phyloP scores from a whole-genome alignment of 23 tunicate species.

The Aplidium turbinatum region DNA sequence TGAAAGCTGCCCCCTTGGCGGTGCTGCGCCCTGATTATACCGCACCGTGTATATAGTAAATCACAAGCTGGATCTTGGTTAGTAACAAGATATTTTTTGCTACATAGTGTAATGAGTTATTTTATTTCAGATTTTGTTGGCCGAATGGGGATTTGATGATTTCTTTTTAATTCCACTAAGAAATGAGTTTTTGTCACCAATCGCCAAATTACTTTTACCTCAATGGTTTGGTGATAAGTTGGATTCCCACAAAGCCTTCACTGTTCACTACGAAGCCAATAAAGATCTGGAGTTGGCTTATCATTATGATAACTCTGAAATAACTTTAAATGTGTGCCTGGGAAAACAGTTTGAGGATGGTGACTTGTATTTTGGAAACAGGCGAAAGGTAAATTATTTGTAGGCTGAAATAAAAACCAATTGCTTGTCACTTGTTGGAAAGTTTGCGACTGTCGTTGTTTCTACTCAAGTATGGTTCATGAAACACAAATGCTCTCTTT shows the following conservation, averaged over 20 bases:
- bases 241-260: slow-evolving; percentile 91
- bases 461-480: too few relatives aligned
- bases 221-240: slow-evolving; percentile 48
- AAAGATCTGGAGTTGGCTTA: slow-evolving; percentile 59
- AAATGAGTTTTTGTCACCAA: slow-evolving; percentile 39
- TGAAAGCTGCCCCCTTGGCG: too few relatives aligned
- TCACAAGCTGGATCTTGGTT: too few relatives aligned
- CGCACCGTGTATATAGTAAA: too few relatives aligned
- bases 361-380: slow-evolving; percentile 73
- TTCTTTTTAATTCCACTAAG: slow-evolving; percentile 47
- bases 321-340: slow-evolving; percentile 73
- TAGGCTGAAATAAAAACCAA: too few relatives aligned
- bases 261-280: slow-evolving; percentile 63
- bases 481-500: too few relatives aligned
- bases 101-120: not conserved
- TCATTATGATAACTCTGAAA: slow-evolving; percentile 91
- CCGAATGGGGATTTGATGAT: slow-evolving; percentile 80
- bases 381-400: slow-evolving; percentile 53
- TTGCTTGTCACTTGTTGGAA: too few relatives aligned
- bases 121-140: slow-evolving; percentile 59
- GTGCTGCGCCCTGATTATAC: too few relatives aligned
- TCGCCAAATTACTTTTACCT: slow-evolving; percentile 53
- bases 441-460: too few relatives aligned
- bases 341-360: slow-evolving; percentile 75
- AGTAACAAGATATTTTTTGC: too few relatives aligned